A percentile compares a stretch with the other conserved stretches of the same genome.
phyloP scores from a whole-genome alignment of 2,113 vertebrate species.

The Rhea pennata region DNA sequence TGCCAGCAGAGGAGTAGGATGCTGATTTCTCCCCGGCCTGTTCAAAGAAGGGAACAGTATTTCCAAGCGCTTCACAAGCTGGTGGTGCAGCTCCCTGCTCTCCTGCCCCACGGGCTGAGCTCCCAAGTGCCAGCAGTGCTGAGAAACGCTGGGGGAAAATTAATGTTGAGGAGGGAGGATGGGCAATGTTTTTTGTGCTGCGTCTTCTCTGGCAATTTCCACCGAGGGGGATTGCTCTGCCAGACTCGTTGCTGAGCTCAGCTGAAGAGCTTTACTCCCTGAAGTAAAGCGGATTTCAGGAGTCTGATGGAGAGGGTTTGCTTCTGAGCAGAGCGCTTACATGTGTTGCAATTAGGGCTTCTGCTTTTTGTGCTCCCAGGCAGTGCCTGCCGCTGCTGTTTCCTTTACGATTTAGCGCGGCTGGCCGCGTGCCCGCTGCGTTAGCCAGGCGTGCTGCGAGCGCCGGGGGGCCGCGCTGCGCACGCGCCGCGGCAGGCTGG shows the following conservation, averaged over 20 bases:
- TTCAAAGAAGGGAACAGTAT: background rate
- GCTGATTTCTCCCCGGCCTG: background rate
- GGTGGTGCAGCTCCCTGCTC: background rate
- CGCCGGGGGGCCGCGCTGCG: background rate
- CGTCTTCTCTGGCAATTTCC: background rate
- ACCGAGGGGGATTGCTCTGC: background rate
- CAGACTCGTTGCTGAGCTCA: background rate
- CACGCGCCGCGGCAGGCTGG: background rate
- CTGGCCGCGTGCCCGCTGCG: background rate
- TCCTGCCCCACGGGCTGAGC: background rate
- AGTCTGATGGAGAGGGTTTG: background rate
- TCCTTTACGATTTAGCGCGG: constrained; percentile 19
- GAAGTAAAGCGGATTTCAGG: constrained; percentile 3
- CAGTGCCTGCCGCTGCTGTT: background rate
- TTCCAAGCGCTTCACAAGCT: background rate
- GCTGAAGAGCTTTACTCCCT: background rate
- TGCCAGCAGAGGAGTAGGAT: background rate
- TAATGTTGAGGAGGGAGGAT: background rate
- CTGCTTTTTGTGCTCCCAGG: background rate
- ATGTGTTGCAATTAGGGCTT: constrained; percentile 1
- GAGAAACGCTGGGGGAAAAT: background rate
- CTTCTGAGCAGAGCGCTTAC: background rate
- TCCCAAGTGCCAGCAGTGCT: background rate
- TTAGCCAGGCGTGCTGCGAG: background rate
- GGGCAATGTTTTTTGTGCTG: background rate